phyloP scores from a whole-genome alignment of 2,797 vertebrate species.

The Pseudochromis fuscus region DNA sequence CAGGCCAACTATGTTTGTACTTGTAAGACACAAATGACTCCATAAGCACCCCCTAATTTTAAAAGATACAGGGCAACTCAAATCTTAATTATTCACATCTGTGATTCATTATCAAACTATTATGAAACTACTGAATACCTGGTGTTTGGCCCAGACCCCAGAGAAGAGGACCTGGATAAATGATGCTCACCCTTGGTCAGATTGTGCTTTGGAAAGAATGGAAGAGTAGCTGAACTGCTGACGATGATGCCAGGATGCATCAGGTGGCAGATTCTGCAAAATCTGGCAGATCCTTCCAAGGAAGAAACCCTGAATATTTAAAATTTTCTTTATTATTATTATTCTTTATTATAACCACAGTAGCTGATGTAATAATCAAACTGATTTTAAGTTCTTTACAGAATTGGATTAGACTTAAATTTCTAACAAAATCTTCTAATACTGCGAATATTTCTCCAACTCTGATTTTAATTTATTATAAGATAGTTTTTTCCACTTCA shows the following conservation, averaged over 20 bases:
- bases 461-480: not conserved
- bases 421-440: not conserved
- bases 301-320: not conserved
- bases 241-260: conserved; percentile 2
- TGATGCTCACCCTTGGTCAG: not conserved
- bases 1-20: not conserved
- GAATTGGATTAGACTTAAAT: not conserved
- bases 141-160: conserved; percentile 5
- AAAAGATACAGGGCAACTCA: not conserved
- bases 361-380: not conserved
- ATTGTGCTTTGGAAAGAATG: not conserved
- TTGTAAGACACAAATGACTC: not conserved
- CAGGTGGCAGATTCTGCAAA: conserved; percentile 25
- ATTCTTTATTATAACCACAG: not conserved
- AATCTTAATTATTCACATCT: conserved; percentile 2
- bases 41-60: not conserved
- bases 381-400: not conserved
- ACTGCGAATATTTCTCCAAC: not conserved
- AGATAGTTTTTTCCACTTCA: not conserved
- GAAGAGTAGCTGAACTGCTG: not conserved
- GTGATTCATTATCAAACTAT: conserved; percentile 15
- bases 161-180: not conserved
- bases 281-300: conserved; percentile 2
- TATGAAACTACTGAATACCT: conserved; percentile 1
- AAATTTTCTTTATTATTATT: not conserved